phyloP scores from a whole-genome alignment of 2,113 vertebrate species.

The Astur gentilis region DNA sequence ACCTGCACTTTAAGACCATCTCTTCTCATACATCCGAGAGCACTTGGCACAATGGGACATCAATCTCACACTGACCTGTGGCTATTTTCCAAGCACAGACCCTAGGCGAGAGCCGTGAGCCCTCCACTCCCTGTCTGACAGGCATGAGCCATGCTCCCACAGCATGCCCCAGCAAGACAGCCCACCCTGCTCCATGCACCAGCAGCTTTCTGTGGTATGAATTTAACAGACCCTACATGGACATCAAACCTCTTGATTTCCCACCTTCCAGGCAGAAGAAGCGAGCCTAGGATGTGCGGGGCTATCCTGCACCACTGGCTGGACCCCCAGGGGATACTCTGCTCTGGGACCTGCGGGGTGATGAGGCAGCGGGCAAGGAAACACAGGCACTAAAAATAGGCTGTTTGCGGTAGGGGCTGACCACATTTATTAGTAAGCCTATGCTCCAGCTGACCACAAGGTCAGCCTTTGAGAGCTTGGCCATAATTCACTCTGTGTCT shows the following conservation, averaged over 20 bases:
- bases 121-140: neutral
- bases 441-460: conserved; percentile 46
- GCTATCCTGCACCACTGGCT: neutral
- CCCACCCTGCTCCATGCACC: accelerated
- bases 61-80: neutral
- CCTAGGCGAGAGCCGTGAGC: neutral
- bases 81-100: neutral
- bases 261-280: neutral
- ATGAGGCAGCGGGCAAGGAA: neutral
- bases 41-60: neutral
- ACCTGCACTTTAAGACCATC: neutral
- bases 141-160: accelerated
- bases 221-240: accelerated
- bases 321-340: accelerated
- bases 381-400: conserved; percentile 18
- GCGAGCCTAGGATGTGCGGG: accelerated
- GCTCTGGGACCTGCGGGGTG: neutral
- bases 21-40: neutral
- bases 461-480: conserved; percentile 22
- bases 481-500: conserved; percentile 39
- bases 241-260: neutral
- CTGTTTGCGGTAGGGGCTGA: conserved; percentile 2
- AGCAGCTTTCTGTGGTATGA: accelerated
- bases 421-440: conserved; percentile 48
- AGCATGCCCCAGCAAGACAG: neutral